Evolutionary conservation across 2,797 vertebrate genomes (phyloP), one percentile per base, ranked within the genome.

Genomic region (Triplophysa yarkandensis): DNA sequence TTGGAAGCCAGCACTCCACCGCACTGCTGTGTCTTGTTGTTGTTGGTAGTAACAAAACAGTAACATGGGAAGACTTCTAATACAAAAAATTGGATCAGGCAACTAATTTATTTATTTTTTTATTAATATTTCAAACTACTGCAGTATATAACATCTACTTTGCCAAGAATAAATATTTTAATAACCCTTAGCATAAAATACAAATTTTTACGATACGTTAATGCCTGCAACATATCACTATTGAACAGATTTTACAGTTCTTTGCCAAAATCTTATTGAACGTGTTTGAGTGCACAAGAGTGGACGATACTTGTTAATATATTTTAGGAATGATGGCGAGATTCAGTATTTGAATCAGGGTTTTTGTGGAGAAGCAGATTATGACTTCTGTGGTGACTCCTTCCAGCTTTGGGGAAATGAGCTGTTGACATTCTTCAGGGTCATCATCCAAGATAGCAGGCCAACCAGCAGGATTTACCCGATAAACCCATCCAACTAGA

Each of bases 351-450:
- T 93, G 91, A 93, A 93, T 93, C 4, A 52, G 46, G 74, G 85
- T 90, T 89, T 93, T 82, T 93, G 88, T 92, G 89, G 88, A 89
- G 75, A 86, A 89, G 86, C 88, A 92, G 93, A 93, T 94, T 93
- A 92, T 89, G 88, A 81, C 83, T 89, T 86, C 87, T 83, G 81
- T 88, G 85, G 88, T 84, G 87, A 90, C 88, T 90, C 85, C 87
- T 90, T 83, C 88, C 89, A 89, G 89, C 89, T 90, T 86, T 87
- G 88, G 88, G 90, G 92, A 94, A 95, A 96, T 94, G 93, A 95
- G 93, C 93, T 94, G 94, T 95, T 95, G 94, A 95, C 94, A 95
- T 95, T 94, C 93, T 94, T 94, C 89, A 92, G 91, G 93, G 92
- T 95, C 93, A 94, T 93, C 91, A 91, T 94, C 89, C 76, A 43